These are phyloP conservation scores for Isoperla grammatica DNA, from an alignment of 2,888 invertebrate genomes.

Conservation along the genomic window DNA sequence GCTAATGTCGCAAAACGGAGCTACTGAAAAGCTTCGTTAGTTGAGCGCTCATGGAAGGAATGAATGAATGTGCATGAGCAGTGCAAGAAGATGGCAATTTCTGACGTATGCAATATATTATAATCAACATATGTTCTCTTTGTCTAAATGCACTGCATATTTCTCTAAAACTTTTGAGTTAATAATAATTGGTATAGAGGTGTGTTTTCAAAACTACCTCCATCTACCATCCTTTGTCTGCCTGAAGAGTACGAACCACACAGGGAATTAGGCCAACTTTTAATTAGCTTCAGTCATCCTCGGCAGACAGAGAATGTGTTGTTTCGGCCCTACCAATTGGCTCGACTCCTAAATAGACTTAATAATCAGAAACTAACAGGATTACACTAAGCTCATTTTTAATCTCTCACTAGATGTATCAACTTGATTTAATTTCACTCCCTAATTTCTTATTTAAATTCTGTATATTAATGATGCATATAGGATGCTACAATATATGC, in stretches of 20 bases:
- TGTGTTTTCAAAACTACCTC: neutral
- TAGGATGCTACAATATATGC: too few species aligned
- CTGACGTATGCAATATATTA: neutral
- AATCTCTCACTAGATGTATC: too few species aligned
- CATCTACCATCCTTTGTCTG: neutral
- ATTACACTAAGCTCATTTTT: too few species aligned
- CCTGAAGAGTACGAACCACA: neutral
- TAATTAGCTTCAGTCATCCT: too few species aligned
- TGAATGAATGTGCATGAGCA: slow-evolving; percentile 54
- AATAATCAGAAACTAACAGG: too few species aligned
- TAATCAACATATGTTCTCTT: slow-evolving; percentile 21
- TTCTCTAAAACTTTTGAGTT: neutral
- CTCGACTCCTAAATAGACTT: too few species aligned
- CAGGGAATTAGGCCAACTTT: too few species aligned
- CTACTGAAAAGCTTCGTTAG: slow-evolving; percentile 29
- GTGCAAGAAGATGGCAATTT: slow-evolving; percentile 24
- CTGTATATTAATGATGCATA: too few species aligned
- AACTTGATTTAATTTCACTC: too few species aligned
- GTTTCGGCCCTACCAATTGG: too few species aligned
- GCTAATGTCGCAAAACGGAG: slow-evolving; percentile 6
- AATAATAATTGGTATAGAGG: neutral
- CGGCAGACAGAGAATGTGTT: too few species aligned
- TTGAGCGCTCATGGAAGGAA: slow-evolving; percentile 67
- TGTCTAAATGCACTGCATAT: slow-evolving; percentile 23
- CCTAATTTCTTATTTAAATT: too few species aligned